Evolutionary conservation across 2,113 vertebrate species (phyloP).

Genomic region (Syngnathus floridae): DNA sequence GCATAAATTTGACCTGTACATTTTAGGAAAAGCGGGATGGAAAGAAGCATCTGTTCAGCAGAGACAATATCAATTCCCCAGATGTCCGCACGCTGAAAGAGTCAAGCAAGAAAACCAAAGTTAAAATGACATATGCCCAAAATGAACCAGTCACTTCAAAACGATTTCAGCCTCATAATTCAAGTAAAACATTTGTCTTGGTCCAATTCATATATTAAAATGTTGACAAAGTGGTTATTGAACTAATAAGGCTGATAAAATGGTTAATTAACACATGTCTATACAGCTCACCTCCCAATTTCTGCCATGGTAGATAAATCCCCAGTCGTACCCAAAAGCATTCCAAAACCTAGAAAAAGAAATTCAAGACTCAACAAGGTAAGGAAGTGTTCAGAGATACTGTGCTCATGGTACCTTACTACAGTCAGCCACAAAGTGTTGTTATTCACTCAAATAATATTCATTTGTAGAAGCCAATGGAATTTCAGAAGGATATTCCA

Average conservation of each 20-base stretch:
- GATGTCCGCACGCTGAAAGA: conserved; percentile 86
- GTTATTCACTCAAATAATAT: conserved; percentile 38
- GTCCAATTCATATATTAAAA: not conserved
- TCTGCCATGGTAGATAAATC: conserved; percentile 39
- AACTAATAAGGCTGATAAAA: not conserved
- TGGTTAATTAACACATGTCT: not conserved
- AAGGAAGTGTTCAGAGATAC: conserved; percentile 3
- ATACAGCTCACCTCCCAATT: not conserved
- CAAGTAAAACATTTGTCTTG: conserved; percentile 41
- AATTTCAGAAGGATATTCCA: conserved; percentile 25
- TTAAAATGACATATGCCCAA: conserved; percentile 75
- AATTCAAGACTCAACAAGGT: conserved; percentile 51
- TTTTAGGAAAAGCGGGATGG: conserved; percentile 50
- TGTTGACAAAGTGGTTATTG: not conserved
- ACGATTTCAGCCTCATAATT: conserved; percentile 12
- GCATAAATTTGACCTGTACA: not conserved
- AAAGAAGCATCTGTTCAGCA: conserved; percentile 83
- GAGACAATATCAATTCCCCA: conserved; percentile 64
- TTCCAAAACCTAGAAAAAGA: conserved; percentile 33
- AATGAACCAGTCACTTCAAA: conserved; percentile 37
- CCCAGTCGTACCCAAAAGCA: conserved; percentile 14
- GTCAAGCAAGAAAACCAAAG: conserved; percentile 72
- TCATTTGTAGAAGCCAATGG: conserved; percentile 12
- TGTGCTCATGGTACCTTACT: conserved; percentile 13
- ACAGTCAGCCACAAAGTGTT: conserved; percentile 38